Percentiles rank a stretch among this genome's conserved stretches.
phyloP scores from a whole-genome alignment of 2,888 invertebrate genomes.

The Zhengitettix transpicula region DNA sequence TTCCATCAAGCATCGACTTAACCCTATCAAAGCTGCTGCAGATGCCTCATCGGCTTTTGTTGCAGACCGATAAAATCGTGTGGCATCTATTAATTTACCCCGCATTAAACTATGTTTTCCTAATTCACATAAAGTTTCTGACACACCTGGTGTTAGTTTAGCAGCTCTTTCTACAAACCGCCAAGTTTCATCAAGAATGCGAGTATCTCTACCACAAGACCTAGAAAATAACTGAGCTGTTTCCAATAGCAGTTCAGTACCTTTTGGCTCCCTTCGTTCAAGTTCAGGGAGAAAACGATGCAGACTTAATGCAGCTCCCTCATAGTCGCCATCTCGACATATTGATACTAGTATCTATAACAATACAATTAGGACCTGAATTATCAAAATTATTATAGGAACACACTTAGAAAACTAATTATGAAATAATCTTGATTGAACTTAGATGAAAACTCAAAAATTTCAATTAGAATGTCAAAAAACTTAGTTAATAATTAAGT shows the following conservation, averaged over 20 bases:
- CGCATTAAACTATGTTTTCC: slow-evolving; percentile 53
- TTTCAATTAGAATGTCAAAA: no score
- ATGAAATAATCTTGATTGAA: no score
- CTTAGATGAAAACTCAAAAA: no score
- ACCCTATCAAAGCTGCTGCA: slow-evolving; percentile 59
- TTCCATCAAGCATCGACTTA: slow-evolving; percentile 65
- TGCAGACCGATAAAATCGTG: slow-evolving; percentile 60
- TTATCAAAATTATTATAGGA: no score
- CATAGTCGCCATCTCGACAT: slow-evolving; percentile 60
- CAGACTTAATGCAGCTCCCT: slow-evolving; percentile 50
- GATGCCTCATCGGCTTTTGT: slow-evolving; percentile 73
- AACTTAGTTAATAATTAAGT: no score
- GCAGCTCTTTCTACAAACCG: slow-evolving; percentile 65
- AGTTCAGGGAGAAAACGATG: slow-evolving; percentile 48
- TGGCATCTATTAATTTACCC: slow-evolving; percentile 60
- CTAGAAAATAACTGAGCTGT: slow-evolving; percentile 46
- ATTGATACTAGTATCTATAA: slow-evolving; percentile 39
- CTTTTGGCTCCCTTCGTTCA: slow-evolving; percentile 59
- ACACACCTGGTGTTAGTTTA: slow-evolving; percentile 47
- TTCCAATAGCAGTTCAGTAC: slow-evolving; percentile 49
- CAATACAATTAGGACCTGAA: neutral
- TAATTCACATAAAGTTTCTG: slow-evolving; percentile 61
- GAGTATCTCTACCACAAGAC: slow-evolving; percentile 46
- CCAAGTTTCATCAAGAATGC: slow-evolving; percentile 55
- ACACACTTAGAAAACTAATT: no score